Percentiles rank a stretch among this genome's conserved stretches.
These are phyloP conservation scores for Caenorhabditis virilis DNA, from an alignment of 2,888 invertebrate genomes.

Conservation along the genomic window DNA sequence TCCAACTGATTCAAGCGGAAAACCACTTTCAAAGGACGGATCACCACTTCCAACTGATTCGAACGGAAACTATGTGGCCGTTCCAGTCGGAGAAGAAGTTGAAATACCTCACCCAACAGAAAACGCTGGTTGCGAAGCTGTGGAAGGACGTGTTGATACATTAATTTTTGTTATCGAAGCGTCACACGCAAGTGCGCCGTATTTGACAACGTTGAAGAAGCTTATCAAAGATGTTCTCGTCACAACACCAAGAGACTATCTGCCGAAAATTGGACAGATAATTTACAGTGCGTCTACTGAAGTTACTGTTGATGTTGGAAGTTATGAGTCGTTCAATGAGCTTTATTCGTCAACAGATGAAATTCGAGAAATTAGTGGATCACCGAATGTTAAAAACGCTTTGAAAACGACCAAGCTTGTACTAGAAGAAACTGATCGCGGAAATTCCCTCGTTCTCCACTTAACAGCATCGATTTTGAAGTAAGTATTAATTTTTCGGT, in stretches of 20 bases:
- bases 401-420: slow-evolving; percentile 45
- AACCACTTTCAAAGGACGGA: slow-evolving; percentile 27
- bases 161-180: slow-evolving; percentile 40
- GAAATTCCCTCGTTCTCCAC: slow-evolving; percentile 39
- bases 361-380: slow-evolving; percentile 55
- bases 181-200: slow-evolving; percentile 34
- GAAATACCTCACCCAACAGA: slow-evolving; percentile 17
- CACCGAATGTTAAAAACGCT: slow-evolving; percentile 44
- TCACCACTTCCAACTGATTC: slow-evolving; percentile 30
- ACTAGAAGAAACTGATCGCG: slow-evolving; percentile 39
- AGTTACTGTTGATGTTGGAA: slow-evolving; percentile 57
- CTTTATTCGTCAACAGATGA: slow-evolving; percentile 53
- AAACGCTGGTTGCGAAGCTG: slow-evolving; percentile 17
- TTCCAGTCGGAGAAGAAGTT: slow-evolving; percentile 28
- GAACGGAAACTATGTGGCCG: slow-evolving; percentile 19
- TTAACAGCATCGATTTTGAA: slow-evolving; percentile 31
- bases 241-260: slow-evolving; percentile 8
- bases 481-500: no score
- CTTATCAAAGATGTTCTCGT: slow-evolving; percentile 29
- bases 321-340: slow-evolving; percentile 48
- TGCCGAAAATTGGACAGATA: slow-evolving; percentile 52
- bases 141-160: slow-evolving; percentile 26
- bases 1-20: slow-evolving; percentile 24
- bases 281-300: slow-evolving; percentile 61
- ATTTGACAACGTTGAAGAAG: slow-evolving; percentile 31